Base-by-base conservation (phyloP, 2,888 invertebrate species). In the Drosophila nigritarsus region DNA sequence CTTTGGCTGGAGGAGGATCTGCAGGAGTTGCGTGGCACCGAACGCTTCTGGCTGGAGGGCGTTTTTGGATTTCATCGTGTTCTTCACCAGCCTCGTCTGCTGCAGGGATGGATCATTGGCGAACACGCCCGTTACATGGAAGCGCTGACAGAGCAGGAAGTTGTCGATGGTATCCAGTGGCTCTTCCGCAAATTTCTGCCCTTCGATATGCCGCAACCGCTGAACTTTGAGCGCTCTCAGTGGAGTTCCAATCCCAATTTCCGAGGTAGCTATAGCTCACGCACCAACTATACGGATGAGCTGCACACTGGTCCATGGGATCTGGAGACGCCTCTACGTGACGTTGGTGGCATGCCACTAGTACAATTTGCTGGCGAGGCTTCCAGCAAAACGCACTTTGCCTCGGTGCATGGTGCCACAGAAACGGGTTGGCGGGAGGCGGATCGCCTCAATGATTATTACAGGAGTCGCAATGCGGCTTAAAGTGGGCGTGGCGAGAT, bases 381-480 rank as follows among this genome's bases (percentile, higher is more conserved):
- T 0, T 95, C 96, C 0, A 95, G 95, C 13, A 94, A 94, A 53
- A 94, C 94, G 68, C 94, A 94, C 84, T 96, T 94, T 87, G 94
- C 94, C 0, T 95, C 95, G 0, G 96, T 95, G 0, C 96, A 97
- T 85, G 96, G 96, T 0, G 97, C 97, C 0, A 92, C 96, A 0
- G 96, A 96, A 87, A 94, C 95, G n/a, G 97, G 97, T 0, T 95
- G 95, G 90, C 94, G 96, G 27, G 96, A 96, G 89, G 96, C 96
- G 0, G 93, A 95, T 48, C 93, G 96, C 68, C 91, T 96, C 24
- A 92, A 94, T 49, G 86, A 91, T 7, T 89, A 89, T 45, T 92
- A 29, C n/a, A n/a, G n/a, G n/a, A n/a, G n/a, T n/a, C n/a, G n/a
- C n/a, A n/a, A n/a, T n/a, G n/a, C n/a, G n/a, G n/a, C n/a, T n/a